Conservation (phyloP, 2,113 vertebrate genomes). For the Hipposideros armiger region DNA sequence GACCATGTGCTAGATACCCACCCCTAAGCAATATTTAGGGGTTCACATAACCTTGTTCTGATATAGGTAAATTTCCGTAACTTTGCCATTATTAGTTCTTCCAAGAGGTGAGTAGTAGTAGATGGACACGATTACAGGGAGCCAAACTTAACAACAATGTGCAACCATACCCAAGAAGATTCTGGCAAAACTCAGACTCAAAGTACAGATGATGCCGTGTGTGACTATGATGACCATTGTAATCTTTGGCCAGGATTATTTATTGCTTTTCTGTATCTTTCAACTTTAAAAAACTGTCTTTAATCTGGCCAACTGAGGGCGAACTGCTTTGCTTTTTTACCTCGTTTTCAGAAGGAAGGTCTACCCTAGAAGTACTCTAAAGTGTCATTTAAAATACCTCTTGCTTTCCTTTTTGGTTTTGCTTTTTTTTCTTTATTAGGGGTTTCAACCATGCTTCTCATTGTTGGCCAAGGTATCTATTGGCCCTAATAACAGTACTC, state of each 20-base stretch:
- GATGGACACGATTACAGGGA: background rate
- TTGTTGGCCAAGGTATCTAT: background rate
- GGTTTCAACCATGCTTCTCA: background rate
- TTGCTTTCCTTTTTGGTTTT: background rate
- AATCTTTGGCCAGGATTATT: background rate
- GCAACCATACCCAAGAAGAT: background rate
- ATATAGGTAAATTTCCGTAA: background rate
- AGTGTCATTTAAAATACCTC: background rate
- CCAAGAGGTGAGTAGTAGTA: background rate
- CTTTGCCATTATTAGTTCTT: background rate
- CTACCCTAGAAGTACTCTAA: background rate
- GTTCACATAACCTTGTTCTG: background rate
- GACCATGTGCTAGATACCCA: background rate
- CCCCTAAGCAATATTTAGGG: background rate
- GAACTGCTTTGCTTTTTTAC: background rate
- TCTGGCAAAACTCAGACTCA: background rate
- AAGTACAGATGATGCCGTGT: background rate
- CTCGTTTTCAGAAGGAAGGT: conserved; percentile 3
- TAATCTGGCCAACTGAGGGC: background rate
- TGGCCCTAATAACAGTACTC: background rate
- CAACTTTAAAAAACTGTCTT: background rate
- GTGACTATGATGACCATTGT: background rate
- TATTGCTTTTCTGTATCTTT: background rate
- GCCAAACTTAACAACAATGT: background rate
- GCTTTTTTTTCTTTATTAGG: background rate